Evolutionary conservation across 1,140 invertebrate genomes (phyloP).

Genomic region (Drosophila neocordata): DNA sequence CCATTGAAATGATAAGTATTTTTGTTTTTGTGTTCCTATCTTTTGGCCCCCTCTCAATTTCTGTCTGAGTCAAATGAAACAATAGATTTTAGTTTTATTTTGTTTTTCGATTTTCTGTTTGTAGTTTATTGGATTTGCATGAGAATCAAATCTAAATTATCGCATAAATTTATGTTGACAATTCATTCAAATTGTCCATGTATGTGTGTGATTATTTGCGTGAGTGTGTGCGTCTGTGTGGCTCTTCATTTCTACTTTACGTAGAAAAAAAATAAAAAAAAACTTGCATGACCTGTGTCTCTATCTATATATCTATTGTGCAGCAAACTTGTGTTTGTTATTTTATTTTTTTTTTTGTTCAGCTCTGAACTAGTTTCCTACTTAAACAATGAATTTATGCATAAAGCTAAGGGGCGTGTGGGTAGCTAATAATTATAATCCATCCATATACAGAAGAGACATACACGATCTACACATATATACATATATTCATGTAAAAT

Average conservation of each 20-base stretch:
- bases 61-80: conserved; percentile 27
- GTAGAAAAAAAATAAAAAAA: conserved; percentile 17
- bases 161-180: conserved; percentile 75
- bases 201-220: neutral
- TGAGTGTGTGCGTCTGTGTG: conserved; percentile 19
- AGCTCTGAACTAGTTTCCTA: conserved; percentile 68
- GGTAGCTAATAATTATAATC: conserved; percentile 15
- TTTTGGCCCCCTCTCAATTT: conserved; percentile 9
- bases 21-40: conserved; percentile 53
- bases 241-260: conserved; percentile 50
- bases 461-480: neutral
- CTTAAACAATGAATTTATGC: conserved; percentile 9
- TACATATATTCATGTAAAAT: neutral
- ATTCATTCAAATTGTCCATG: conserved; percentile 54
- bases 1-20: conserved; percentile 28
- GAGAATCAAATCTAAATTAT: conserved; percentile 78
- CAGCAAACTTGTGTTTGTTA: conserved; percentile 33
- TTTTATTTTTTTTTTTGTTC: conserved; percentile 22
- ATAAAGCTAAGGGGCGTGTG: neutral
- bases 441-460: conserved; percentile 2
- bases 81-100: conserved; percentile 49
- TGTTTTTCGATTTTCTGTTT: conserved; percentile 33
- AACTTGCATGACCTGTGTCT: conserved; percentile 59
- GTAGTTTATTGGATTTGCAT: conserved; percentile 68
- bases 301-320: conserved; percentile 48